Evolutionary conservation across 1,140 invertebrate genomes (phyloP).

Genomic region (Palaemon carinicauda): DNA sequence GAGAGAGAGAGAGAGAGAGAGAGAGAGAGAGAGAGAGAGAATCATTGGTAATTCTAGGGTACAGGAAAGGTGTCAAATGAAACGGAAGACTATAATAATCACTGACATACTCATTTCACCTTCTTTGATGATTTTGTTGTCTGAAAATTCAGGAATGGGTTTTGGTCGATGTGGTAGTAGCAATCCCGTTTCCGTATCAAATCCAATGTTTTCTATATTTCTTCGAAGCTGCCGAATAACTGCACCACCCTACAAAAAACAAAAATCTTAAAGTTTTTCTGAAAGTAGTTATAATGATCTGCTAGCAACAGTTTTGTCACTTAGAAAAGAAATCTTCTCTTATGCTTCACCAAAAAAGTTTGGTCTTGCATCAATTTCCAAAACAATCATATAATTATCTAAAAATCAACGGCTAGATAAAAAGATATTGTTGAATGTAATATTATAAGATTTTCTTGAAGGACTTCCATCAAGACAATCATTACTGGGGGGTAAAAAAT

Average conservation of each 20-base stretch:
- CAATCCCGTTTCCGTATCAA: constrained; percentile 67
- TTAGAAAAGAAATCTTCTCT: no score
- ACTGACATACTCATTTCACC: constrained; percentile 4
- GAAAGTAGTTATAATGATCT: neutral
- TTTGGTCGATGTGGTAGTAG: constrained; percentile 63
- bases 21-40: no score
- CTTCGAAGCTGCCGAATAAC: constrained; percentile 79
- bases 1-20: no score
- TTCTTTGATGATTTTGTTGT: constrained; percentile 55
- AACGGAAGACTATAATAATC: neutral
- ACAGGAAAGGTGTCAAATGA: neutral
- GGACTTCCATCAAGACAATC: no score
- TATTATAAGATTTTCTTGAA: no score
- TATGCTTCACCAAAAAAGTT: no score
- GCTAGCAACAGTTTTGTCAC: no score
- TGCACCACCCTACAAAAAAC: constrained; percentile 69
- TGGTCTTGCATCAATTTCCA: no score
- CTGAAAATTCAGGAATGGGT: constrained; percentile 49
- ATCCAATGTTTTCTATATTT: constrained; percentile 76
- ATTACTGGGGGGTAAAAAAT: no score
- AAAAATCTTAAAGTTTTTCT: neutral
- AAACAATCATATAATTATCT: no score
- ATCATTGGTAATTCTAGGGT: neutral
- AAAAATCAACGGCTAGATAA: no score
- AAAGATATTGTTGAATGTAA: no score